Evolutionary conservation across 2,888 invertebrate genomes (phyloP), one percentile per base, ranked within the genome.

Genomic region (Bellardia pandia): DNA sequence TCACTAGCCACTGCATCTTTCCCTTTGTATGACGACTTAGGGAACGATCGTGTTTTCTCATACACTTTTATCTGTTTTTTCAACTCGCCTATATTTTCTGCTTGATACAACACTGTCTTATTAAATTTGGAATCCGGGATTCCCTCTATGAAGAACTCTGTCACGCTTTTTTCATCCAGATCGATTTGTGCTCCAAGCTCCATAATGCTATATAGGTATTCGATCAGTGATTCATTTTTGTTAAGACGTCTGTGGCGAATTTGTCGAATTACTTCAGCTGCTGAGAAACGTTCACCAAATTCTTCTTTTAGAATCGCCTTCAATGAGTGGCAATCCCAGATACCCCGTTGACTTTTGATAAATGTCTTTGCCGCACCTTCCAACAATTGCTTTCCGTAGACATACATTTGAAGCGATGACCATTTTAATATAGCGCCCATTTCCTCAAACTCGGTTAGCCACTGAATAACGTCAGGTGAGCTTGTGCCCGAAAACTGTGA

Each of bases 171-270:
- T 13, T 79, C 88, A 7, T 88, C 88, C 9, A 88, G 14, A 14
- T 74, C 58, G 16, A 88, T 86, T 13, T 64, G 5, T 40, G 78
- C 88, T 4, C 74, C 86, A 3, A 88, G 58, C 60, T 87, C 85
- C 56, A 86, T 79, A 1, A 89, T 56, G 14, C 51, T 37, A 45
- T 88, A 88, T 1, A 86, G 30, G 53, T 88, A 88, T 58, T 88
- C 88, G 8, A 72, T 37, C 7, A 86, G 58, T 0, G 78, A 66
- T 71, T 88, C 87, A 7, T 45, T 71, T 14, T 58, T 51, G 14
- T 86, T 81, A 48, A 86, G 69, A 0, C 68, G 74, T 11, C 86
- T 71, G 14, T 45, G 82, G 5, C 86, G 66, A 11, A 89, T 68
- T 60, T 68, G 71, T 14, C 56, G 60, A 40, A 83, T 85, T 2